Percentiles rank a stretch among this genome's conserved stretches.
These are phyloP conservation scores for Standfussiana lucernea DNA, from an alignment of 2,888 invertebrate species.

Conservation along the genomic window DNA sequence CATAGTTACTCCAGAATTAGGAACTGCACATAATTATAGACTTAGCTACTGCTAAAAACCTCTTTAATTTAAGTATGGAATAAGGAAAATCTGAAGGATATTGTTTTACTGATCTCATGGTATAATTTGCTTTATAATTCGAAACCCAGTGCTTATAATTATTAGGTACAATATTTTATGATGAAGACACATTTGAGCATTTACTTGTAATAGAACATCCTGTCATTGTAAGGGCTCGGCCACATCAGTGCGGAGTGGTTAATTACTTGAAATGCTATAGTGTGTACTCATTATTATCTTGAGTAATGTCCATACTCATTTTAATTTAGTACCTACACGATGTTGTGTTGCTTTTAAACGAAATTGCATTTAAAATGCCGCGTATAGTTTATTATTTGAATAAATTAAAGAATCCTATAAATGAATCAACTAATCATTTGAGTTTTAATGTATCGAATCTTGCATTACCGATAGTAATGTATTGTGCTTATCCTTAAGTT, in stretches of 20 bases:
- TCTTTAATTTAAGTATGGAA: constrained; percentile 35
- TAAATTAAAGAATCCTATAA: constrained; percentile 31
- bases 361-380: constrained; percentile 57
- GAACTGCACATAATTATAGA: constrained; percentile 5
- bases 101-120: constrained; percentile 61
- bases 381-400: constrained; percentile 29
- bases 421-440: constrained; percentile 27
- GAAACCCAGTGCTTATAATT: constrained; percentile 51
- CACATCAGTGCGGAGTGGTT: not conserved
- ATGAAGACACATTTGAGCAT: constrained; percentile 16
- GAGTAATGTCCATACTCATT: constrained; percentile 21
- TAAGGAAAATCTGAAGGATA: constrained; percentile 52
- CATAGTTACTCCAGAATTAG: constrained; percentile 19
- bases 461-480: constrained; percentile 23
- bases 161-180: constrained; percentile 21
- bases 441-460: constrained; percentile 28
- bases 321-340: constrained; percentile 22
- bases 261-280: not conserved
- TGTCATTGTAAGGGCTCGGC: not conserved
- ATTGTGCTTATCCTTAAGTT: constrained; percentile 46
- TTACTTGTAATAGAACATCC: constrained; percentile 1
- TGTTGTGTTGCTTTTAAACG: constrained; percentile 39
- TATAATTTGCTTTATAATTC: constrained; percentile 52
- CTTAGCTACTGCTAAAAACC: constrained; percentile 13
- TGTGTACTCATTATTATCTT: constrained; percentile 13